Evolutionary conservation across 2,888 invertebrate species (phyloP), one percentile per base, ranked within the genome.

Genomic region (Agriopis aurantiaria): DNA sequence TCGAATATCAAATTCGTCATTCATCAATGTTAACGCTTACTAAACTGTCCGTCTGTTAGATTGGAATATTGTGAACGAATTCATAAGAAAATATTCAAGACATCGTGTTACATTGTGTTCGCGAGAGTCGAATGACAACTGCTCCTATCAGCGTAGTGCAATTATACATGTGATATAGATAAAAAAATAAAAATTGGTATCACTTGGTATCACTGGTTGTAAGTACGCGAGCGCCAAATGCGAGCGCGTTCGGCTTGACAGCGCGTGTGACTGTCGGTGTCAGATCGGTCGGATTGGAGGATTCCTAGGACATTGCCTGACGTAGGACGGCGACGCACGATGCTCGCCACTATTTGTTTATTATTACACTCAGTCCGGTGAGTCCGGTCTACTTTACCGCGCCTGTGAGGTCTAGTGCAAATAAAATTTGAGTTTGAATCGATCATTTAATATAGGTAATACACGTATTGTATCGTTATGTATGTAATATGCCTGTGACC

Each of bases 161-260:
- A 17, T 43, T 55, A 33, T 43, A 57, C 45, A 17, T 55, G 55
- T 40, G 57, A 58, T 53, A 41, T 51, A 64, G 56, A 56, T 56
- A 55, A 23, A 17, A 17, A 64, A 10, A 33, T 10, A 55, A 14
- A 23, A 43, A 48, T n/a, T n/a, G n/a, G n/a, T n/a, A n/a, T n/a
- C n/a, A n/a, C n/a, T n/a, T n/a, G n/a, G n/a, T 63, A 55, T 53
- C 46, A 23, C 11, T 14, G 11, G 51, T n/a, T 23, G 14, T 43
- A 53, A 5, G 33, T 33, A 33, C 49, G 8, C 41, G 8, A 8
- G 41, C 41, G 41, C 41, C 41, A 51, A 23, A 33, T 23, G 45
- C 61, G 66, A 49, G 58, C 14, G 57, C 41, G 66, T 69, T 61
- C 65, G 61, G 65, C 53, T 55, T 52, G n/a, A 12, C 48, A 59